A percentile compares a stretch with the other conserved stretches of the same genome.
phyloP scores from a whole-genome alignment of 1,140 invertebrate species.

The Drosophila sulfurigaster region DNA sequence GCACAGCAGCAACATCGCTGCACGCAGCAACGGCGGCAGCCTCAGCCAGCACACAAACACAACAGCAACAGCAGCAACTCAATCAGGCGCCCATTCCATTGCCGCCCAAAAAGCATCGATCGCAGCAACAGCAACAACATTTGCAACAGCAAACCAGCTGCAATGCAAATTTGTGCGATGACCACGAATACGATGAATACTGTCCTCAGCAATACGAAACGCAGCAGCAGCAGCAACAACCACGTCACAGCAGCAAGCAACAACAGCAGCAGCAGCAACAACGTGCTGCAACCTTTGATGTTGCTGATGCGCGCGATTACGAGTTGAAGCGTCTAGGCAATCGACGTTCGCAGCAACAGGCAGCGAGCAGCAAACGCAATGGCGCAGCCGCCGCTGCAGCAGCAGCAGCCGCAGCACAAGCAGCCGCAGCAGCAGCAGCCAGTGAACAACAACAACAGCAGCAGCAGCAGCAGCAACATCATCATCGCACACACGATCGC shows the following conservation, averaged over 20 bases:
- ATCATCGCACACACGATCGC: conserved; percentile 73
- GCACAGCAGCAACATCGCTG: conserved; percentile 71
- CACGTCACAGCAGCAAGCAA: conserved; percentile 57
- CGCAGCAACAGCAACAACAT: conserved; percentile 48
- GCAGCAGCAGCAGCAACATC: conserved; percentile 46
- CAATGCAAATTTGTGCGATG: conserved; percentile 77
- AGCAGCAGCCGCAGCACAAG: conserved; percentile 3
- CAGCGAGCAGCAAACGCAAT: conserved; percentile 66
- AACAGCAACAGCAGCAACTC: conserved; percentile 26
- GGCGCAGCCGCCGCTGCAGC: conserved; percentile 38
- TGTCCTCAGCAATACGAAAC: conserved; percentile 74
- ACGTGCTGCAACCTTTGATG: conserved; percentile 77
- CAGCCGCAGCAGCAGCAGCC: conserved; percentile 1
- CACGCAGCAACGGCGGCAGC: conserved; percentile 72
- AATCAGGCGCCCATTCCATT: conserved; percentile 65
- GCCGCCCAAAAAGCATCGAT: conserved; percentile 80
- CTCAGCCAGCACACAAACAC: conserved; percentile 58
- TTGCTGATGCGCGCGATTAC: conserved; percentile 78
- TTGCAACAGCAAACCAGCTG: conserved; percentile 47
- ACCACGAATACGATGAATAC: conserved; percentile 81
- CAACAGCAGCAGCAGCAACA: conserved; percentile 49
- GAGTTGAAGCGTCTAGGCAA: conserved; percentile 79
- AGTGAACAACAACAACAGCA: conserved; percentile 5
- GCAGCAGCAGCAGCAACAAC: conserved; percentile 28
- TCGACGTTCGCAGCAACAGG: conserved; percentile 75